Conservation (phyloP, 2,797 vertebrate genomes). For the Paedocypris micromegethes region DNA sequence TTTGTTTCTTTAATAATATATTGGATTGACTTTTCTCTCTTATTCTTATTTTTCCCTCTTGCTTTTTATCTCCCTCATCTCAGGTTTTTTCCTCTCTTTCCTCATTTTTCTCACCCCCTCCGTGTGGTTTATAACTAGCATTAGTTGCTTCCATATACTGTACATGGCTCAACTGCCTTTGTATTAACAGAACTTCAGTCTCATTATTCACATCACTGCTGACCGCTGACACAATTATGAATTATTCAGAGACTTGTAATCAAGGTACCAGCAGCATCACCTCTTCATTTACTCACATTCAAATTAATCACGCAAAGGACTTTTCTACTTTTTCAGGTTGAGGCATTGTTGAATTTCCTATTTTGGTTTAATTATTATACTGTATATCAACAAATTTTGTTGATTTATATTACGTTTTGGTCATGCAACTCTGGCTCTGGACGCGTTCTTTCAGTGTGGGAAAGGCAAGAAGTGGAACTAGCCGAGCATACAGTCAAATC, state of each 20-base stretch:
- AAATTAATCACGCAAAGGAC: conserved; percentile 26
- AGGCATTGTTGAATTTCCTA: background rate
- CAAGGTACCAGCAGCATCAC: conserved; percentile 21
- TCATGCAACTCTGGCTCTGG: background rate
- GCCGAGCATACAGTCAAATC: conserved; percentile 24
- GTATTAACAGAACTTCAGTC: conserved; percentile 28
- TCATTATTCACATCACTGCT: conserved; percentile 30
- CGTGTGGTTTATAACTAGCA: conserved; percentile 10
- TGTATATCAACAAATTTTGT: too few species aligned
- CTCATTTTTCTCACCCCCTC: background rate
- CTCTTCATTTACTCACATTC: conserved; percentile 37
- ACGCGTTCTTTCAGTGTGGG: conserved; percentile 8
- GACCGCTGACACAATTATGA: conserved; percentile 21
- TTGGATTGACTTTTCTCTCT: too few species aligned
- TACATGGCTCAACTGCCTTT: conserved; percentile 34
- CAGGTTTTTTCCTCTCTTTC: background rate
- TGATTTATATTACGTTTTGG: too few species aligned
- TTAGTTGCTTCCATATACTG: conserved; percentile 15
- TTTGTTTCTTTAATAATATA: too few species aligned
- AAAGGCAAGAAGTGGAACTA: conserved; percentile 25
- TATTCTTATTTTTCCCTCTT: too few species aligned
- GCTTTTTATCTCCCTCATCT: too few species aligned
- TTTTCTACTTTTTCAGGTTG: background rate
- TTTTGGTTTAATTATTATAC: too few species aligned
- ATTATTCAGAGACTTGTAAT: conserved; percentile 24